These are phyloP conservation scores for Hypsibius dujardini DNA, from an alignment of 1,140 invertebrate species.

Conservation along the genomic window DNA sequence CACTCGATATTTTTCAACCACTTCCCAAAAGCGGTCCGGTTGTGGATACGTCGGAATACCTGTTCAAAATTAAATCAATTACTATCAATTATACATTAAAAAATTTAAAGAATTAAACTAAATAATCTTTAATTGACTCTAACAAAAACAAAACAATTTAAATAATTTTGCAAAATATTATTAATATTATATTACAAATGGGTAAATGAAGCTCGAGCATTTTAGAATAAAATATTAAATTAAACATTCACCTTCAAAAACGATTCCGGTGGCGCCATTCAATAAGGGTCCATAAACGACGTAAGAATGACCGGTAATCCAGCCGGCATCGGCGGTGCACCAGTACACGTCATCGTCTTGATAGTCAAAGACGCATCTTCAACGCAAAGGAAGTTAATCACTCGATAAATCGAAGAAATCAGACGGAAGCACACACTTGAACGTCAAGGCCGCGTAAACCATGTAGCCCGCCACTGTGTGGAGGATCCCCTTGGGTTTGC, in stretches of 20 bases:
- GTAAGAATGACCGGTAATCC: constrained; percentile 94
- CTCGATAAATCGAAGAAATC: constrained; percentile 13
- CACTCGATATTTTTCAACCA: constrained; percentile 84
- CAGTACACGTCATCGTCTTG: constrained; percentile 75
- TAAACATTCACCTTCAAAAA: constrained; percentile 9
- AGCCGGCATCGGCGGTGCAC: constrained; percentile 98
- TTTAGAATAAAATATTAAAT: too few species aligned
- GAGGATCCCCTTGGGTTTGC: constrained; percentile 73
- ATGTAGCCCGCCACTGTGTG: constrained; percentile 86
- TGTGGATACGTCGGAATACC: constrained; percentile 74
- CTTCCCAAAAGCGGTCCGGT: constrained; percentile 63
- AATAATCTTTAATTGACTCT: too few species aligned
- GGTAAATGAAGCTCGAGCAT: too few species aligned
- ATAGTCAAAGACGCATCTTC: constrained; percentile 83
- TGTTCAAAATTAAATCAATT: too few species aligned
- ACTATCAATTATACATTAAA: too few species aligned
- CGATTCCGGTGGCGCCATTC: constrained; percentile 73
- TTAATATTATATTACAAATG: too few species aligned
- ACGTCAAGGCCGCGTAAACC: constrained; percentile 47
- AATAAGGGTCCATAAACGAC: constrained; percentile 81
- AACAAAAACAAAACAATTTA: constrained; percentile 54
- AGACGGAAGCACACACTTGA: constrained; percentile 24
- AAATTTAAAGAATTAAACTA: too few species aligned
- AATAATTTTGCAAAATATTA: background rate
- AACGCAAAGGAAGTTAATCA: constrained; percentile 30